Evolutionary conservation across 1,140 invertebrate genomes (phyloP).

Genomic region (Pachypsylla venusta): DNA sequence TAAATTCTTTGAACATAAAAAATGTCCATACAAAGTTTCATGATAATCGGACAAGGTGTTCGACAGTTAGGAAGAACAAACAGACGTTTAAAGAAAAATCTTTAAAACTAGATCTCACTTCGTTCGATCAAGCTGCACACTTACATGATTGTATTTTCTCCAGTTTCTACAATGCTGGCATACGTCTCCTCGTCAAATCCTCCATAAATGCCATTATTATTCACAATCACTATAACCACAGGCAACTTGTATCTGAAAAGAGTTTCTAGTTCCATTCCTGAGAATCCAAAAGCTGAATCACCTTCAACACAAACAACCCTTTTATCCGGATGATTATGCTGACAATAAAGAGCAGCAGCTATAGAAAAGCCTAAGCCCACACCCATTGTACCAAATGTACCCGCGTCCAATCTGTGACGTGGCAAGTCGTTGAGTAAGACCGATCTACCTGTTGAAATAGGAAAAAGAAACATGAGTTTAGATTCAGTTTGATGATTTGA

Average conservation of each 20-base stretch:
- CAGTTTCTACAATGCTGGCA: slow-evolving; percentile 45
- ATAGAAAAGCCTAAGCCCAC: slow-evolving; percentile 87
- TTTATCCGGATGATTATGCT: slow-evolving; percentile 61
- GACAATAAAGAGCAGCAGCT: slow-evolving; percentile 78
- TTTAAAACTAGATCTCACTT: neutral
- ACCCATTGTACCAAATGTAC: slow-evolving; percentile 93
- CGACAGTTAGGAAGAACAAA: too few species aligned
- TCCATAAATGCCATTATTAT: slow-evolving; percentile 90
- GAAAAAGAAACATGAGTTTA: too few species aligned
- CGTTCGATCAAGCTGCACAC: slow-evolving; percentile 17
- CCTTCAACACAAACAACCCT: slow-evolving; percentile 53
- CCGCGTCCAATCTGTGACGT: slow-evolving; percentile 71
- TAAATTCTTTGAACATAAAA: too few species aligned
- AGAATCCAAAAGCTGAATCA: slow-evolving; percentile 94
- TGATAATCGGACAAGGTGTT: too few species aligned
- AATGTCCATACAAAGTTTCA: too few species aligned
- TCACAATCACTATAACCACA: slow-evolving; percentile 79
- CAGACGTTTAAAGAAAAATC: too few species aligned
- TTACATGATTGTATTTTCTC: slow-evolving; percentile 40
- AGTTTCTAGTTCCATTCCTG: slow-evolving; percentile 94
- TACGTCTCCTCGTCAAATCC: slow-evolving; percentile 66
- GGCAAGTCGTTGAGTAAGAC: slow-evolving; percentile 69
- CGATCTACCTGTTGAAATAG: slow-evolving; percentile 49
- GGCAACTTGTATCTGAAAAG: slow-evolving; percentile 86
- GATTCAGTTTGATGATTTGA: too few species aligned